These are phyloP conservation scores for Drusus annulatus DNA, from an alignment of 1,140 invertebrate species.

Conservation along the genomic window DNA sequence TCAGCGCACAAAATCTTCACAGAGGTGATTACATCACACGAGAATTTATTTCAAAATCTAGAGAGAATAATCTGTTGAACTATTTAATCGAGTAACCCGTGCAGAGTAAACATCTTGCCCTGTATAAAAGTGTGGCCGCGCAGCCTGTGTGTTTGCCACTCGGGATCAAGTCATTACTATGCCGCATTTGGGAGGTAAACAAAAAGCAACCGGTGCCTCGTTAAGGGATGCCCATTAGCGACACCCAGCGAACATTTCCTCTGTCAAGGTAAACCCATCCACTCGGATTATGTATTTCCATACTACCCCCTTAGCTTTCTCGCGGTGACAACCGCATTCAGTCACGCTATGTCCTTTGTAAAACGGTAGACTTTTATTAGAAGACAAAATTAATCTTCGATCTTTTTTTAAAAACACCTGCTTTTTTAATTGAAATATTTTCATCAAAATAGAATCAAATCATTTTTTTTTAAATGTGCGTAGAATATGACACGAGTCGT, in stretches of 20 bases:
- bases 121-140: too few species aligned
- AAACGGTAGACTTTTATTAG: neutral
- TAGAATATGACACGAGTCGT: too few species aligned
- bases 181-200: conserved; percentile 41
- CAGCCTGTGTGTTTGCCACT: neutral
- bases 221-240: conserved; percentile 34
- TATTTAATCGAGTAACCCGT: too few species aligned
- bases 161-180: conserved; percentile 29
- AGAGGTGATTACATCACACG: too few species aligned
- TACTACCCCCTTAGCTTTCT: neutral
- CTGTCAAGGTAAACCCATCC: conserved; percentile 40
- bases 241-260: conserved; percentile 33
- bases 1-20: too few species aligned
- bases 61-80: too few species aligned
- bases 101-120: too few species aligned
- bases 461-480: too few species aligned
- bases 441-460: too few species aligned
- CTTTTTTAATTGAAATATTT: too few species aligned
- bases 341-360: conserved; percentile 44
- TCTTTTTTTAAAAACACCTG: neutral
- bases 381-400: neutral
- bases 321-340: conserved; percentile 25
- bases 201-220: conserved; percentile 44
- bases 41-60: too few species aligned
- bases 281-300: conserved; percentile 20